Base-by-base conservation (phyloP, 2,797 vertebrate genomes). In the Erpetoichthys calabaricus region DNA sequence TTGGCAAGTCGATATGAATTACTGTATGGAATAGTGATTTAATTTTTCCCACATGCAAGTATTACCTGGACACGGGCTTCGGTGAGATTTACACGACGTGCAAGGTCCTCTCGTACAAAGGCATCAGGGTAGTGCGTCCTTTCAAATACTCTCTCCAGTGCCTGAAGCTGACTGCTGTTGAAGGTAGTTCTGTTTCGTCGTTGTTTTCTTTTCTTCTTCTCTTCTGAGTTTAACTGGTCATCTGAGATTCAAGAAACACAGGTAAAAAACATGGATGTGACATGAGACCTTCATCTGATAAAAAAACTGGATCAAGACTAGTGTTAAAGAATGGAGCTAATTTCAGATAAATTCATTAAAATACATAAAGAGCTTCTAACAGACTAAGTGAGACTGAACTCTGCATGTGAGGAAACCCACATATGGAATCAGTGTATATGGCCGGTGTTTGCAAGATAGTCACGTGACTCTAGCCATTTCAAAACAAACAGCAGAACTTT, bases 151-250 rank as follows among this genome's bases (percentile, higher is more conserved):
- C 95, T 76, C 85, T 98, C 95, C 71, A 98, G 73, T 1, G 95
- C 95, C 84, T 97, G 94, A 9, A 98, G 86, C 77, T 98, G 95
- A 73, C 92, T 94, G 84, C 94, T 98, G 76, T 98, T 98, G 75
- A 98, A 98, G 51, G 95, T 98, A 61, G 95, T 98, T 63, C 95
- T 74, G 81, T 98, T 98, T 68, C 95, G 76, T 60, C 95, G 85
- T 78, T 98, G 94, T 84, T 98, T 98, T 78, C 95, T 84, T 72
- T 96, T 97, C 75, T 98, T 98, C 81, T 97, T 97, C 70, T 98
- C 93, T 75, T 98, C 95, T 1, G 92, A 90, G 77, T 92, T 97
- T 78, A 95, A 75, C 76, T 91, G 93, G 57, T 98, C 95, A 67
- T 92, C 95, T 98, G 67, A 25, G 56, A 56, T 43, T 3, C 55